Evolutionary conservation across 2,888 invertebrate genomes (phyloP).

Genomic region (Mythimna impura): DNA sequence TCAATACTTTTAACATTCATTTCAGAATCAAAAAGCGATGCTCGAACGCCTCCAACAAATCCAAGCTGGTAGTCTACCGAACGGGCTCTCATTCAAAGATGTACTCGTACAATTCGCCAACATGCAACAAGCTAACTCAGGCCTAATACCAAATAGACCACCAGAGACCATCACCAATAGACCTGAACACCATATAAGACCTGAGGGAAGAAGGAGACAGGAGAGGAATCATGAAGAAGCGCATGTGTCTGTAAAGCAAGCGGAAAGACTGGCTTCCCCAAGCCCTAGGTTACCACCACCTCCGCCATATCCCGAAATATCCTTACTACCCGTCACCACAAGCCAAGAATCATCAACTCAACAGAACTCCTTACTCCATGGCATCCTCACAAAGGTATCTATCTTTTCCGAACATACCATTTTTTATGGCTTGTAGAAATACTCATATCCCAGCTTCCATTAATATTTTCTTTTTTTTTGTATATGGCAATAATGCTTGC

Average conservation of each 20-base stretch:
- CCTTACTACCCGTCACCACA: slow-evolving; percentile 92
- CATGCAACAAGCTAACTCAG: slow-evolving; percentile 85
- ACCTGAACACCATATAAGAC: slow-evolving; percentile 80
- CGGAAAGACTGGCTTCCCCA: slow-evolving; percentile 80
- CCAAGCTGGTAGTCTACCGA: slow-evolving; percentile 86
- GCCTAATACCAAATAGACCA: slow-evolving; percentile 79
- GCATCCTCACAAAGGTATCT: slow-evolving; percentile 93
- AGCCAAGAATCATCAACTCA: slow-evolving; percentile 80
- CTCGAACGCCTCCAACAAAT: slow-evolving; percentile 85
- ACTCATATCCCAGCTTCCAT: slow-evolving; percentile 69
- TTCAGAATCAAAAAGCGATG: slow-evolving; percentile 88
- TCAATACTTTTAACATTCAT: slow-evolving; percentile 34
- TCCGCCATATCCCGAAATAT: slow-evolving; percentile 94
- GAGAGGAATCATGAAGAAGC: slow-evolving; percentile 76
- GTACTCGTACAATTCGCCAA: slow-evolving; percentile 94
- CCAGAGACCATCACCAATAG: slow-evolving; percentile 77
- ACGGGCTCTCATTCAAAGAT: slow-evolving; percentile 92
- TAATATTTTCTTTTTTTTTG: slow-evolving; percentile 67
- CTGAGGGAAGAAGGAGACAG: slow-evolving; percentile 73
- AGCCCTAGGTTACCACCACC: slow-evolving; percentile 90
- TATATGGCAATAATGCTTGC: slow-evolving; percentile 72
- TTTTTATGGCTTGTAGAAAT: slow-evolving; percentile 63
- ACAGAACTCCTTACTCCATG: slow-evolving; percentile 93
- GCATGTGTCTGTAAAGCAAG: slow-evolving; percentile 75
- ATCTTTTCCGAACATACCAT: slow-evolving; percentile 14